Percentiles rank a stretch among this genome's conserved stretches.
phyloP scores from a whole-genome alignment of 2,113 vertebrate genomes.

The Odontophorus gujanensis region DNA sequence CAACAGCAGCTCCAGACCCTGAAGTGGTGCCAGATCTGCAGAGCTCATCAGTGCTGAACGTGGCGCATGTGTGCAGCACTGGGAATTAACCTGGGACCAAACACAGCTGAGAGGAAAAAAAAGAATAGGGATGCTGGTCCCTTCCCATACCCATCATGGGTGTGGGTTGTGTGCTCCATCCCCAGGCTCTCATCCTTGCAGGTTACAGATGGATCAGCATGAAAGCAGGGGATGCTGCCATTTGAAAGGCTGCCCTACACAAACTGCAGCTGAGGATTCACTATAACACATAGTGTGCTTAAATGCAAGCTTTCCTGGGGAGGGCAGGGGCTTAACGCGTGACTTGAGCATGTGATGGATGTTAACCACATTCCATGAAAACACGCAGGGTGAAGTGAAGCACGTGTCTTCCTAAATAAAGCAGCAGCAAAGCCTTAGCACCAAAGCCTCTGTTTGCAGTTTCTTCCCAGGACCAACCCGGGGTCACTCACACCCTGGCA shows the following conservation, averaged over 20 bases:
- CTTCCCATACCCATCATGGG: neutral
- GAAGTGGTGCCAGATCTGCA: fast-evolving
- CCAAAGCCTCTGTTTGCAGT: neutral
- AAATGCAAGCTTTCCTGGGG: neutral
- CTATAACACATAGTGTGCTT: neutral
- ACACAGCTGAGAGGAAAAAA: neutral
- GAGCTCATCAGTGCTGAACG: neutral
- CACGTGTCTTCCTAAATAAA: neutral
- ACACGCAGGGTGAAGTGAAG: neutral
- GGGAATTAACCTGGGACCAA: neutral
- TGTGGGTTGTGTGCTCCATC: fast-evolving
- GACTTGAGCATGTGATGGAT: neutral
- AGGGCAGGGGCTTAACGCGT: neutral
- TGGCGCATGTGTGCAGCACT: fast-evolving
- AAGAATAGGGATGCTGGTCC: neutral
- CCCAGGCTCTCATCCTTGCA: fast-evolving
- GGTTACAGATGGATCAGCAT: neutral
- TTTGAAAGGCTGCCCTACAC: neutral
- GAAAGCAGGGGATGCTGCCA: neutral
- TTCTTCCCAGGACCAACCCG: neutral
- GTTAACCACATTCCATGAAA: neutral
- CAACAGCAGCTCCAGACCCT: fast-evolving
- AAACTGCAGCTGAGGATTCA: neutral
- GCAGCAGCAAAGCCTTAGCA: neutral
- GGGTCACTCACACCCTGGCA: neutral